Base-by-base conservation (phyloP, 2,113 vertebrate genomes). In the Dasyprocta punctata region DNA sequence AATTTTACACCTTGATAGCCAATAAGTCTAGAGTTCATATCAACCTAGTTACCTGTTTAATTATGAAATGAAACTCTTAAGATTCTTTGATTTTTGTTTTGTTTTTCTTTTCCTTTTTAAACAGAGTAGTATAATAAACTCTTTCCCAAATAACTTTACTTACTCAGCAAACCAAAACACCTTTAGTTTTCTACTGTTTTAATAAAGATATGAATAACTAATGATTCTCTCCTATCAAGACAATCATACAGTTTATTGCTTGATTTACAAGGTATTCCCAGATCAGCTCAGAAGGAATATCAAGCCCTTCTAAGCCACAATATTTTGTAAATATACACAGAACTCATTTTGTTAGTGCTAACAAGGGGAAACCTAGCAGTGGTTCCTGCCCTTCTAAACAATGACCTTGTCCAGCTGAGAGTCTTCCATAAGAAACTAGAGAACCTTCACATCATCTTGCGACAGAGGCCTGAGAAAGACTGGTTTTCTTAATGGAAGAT, bases 351-450 rank as follows among this genome's bases (percentile, higher is more conserved):
- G 0, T 0, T 56, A 77, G 22, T 12, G 30, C 7, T 82, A 4
- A 0, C 12, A 78, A 90, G 71, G 49, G 14, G 96, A 92, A 90
- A 36, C 22, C 78, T 26, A 58, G 78, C 91, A 52, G 52, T 0
- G 0, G 7, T 92, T 96, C 12, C 0, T 38, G 1, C 0, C 0
- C 16, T 56, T 73, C 0, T 0, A 89, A 52, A n/a, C 41, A 83
- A 73, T 30, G 0, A 52, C 96, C 38, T 11, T 11, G 2, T 92
- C 87, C 81, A 75, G 41, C 49, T 80, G 80, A 92, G 80, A 89
- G 30, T 0, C 0, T 89, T 44, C 54, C 19, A 67, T 61, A 94
- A 96, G 0, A 0, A 33, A 96, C 28, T 77, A 63, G 22, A 9
- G 0, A 98, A 54, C 65, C 67, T 67, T 82, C 44, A 1, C 11